These are phyloP conservation scores for Astyanax mexicanus DNA, from an alignment of 2,797 vertebrate genomes.

Conservation along the genomic window DNA sequence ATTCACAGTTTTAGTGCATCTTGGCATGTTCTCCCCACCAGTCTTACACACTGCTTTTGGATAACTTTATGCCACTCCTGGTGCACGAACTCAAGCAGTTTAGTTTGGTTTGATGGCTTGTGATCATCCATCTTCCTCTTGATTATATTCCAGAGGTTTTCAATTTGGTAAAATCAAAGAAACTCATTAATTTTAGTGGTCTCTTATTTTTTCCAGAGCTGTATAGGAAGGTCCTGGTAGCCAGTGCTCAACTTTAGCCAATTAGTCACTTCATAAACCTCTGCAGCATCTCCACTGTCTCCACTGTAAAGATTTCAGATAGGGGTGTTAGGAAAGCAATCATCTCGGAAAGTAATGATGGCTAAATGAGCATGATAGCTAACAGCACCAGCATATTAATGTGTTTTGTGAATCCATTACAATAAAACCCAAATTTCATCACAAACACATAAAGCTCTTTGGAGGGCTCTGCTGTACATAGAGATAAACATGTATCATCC, in stretches of 20 bases:
- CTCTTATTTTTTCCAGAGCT: too few species aligned
- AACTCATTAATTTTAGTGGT: too few species aligned
- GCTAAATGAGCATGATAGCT: neutral
- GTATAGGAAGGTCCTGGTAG: too few species aligned
- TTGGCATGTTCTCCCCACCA: too few species aligned
- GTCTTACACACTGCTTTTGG: too few species aligned
- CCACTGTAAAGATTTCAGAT: neutral
- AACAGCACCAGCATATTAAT: neutral
- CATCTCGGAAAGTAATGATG: neutral
- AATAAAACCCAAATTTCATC: neutral
- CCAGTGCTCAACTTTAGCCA: neutral
- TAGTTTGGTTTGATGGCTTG: too few species aligned
- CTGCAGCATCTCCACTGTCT: neutral
- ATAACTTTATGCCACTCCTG: too few species aligned
- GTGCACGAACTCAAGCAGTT: too few species aligned
- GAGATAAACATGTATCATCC: neutral
- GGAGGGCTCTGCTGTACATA: neutral
- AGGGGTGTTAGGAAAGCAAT: neutral
- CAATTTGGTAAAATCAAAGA: too few species aligned
- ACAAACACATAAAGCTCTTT: neutral
- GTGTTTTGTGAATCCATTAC: neutral
- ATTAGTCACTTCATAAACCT: neutral
- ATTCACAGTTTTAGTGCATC: too few species aligned
- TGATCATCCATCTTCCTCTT: too few species aligned
- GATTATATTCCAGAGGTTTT: too few species aligned